Base-by-base conservation (phyloP, 2,113 vertebrate genomes). In the Chionomys nivalis region DNA sequence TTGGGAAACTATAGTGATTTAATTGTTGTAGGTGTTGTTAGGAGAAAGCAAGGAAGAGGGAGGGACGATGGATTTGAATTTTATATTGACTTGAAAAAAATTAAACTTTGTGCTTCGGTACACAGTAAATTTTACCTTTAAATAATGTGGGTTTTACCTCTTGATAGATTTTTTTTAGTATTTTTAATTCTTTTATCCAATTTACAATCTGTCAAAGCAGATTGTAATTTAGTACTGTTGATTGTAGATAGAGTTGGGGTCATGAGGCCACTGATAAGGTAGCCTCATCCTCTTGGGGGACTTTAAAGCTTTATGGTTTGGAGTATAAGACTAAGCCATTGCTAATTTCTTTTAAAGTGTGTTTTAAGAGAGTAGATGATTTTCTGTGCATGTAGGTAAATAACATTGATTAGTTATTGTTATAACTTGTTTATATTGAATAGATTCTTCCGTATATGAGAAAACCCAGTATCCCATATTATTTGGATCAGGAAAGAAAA, bases 211-310 rank as follows among this genome's bases (percentile, higher is more conserved):
- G 97, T 95, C 79, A 95, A 89, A 95, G 97, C 96, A 58, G 55
- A 58, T 58, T 58, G 89, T 96, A 97, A 98, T 97, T 97, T 97
- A 97, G 97, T 97, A 97, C 95, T 94, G 98, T 98, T 99, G 98
- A 98, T 98, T 98, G 97, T 93, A 95, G 98, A 98, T 97, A 89
- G 98, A 92, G 97, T 88, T 97, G 94, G 96, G 98, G 98, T 98
- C 98, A 97, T 91, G 96, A 75, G 95, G 94, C 97, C 68, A 97
- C 96, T 70, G 97, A 97, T 97, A 97, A 96, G 76, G 81, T 1
- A 72, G 55, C 95, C 49, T 94, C 17, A 9, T 42, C 63, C 47
- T 97, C 79, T 97, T 94, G 68, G 93, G 93, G 95, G 97, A 95
- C 92, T 95, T 95, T 97, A 96, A 97, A 70, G 52, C 66, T 94